These are phyloP conservation scores for Carterocephalus palaemon DNA, from an alignment of 2,888 invertebrate species.

Conservation along the genomic window DNA sequence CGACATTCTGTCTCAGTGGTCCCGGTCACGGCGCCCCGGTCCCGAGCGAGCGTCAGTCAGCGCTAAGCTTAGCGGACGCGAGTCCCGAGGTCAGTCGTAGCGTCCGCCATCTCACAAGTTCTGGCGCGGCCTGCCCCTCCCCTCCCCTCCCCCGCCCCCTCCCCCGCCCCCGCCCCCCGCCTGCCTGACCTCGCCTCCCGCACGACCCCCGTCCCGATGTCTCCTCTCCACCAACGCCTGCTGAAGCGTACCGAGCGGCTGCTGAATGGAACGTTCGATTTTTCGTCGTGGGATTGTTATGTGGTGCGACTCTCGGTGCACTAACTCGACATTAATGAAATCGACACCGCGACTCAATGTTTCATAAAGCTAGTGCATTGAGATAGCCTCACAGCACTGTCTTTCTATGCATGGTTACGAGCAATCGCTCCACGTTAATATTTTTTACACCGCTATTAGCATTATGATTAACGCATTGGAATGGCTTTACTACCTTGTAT, in stretches of 20 bases:
- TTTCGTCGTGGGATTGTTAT: constrained; percentile 3
- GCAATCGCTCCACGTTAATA: constrained; percentile 1
- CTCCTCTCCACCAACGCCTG: constrained; percentile 35
- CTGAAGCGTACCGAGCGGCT: constrained; percentile 11
- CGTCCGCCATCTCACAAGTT: constrained; percentile 79
- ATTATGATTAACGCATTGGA: too few relatives aligned
- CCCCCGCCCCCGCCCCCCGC: constrained; percentile 30
- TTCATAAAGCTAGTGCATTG: constrained; percentile 39
- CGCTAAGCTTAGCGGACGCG: constrained; percentile 57
- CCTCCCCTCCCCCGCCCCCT: constrained; percentile 33
- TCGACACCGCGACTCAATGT: constrained; percentile 4
- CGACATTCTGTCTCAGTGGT: constrained; percentile 43
- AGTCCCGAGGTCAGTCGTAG: constrained; percentile 74
- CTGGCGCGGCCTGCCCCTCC: constrained; percentile 59
- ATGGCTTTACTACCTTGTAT: constrained; percentile 11
- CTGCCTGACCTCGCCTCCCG: constrained; percentile 31
- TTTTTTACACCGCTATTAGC: too few relatives aligned
- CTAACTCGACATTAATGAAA: constrained; percentile 3
- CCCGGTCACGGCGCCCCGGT: constrained; percentile 56
- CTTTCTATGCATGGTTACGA: constrained; percentile 15
- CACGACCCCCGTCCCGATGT: constrained; percentile 34
- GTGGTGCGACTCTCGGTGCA: constrained; percentile 12
- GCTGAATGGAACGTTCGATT: constrained; percentile 10
- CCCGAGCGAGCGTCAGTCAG: constrained; percentile 60
- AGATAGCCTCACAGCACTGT: constrained; percentile 32